Evolutionary conservation across 1,140 invertebrate genomes (phyloP).

Genomic region (Tenebrio molitor): DNA sequence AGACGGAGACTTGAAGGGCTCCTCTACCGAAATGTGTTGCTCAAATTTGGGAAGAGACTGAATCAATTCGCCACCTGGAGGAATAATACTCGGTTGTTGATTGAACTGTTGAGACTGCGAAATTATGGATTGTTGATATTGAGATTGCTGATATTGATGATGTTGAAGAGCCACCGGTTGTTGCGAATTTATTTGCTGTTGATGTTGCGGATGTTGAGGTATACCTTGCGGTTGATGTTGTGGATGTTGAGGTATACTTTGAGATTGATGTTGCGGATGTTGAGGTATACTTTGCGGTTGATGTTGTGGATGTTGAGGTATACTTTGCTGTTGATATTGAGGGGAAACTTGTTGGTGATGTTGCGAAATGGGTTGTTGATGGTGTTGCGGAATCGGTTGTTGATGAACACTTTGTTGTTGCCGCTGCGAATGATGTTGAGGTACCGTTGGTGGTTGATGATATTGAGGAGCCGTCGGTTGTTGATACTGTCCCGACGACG

Average conservation of each 20-base stretch:
- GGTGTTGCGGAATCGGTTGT: slow-evolving; percentile 48
- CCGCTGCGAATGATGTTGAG: slow-evolving; percentile 56
- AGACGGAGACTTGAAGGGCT: slow-evolving; percentile 49
- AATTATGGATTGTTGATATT: slow-evolving; percentile 62
- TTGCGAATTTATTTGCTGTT: too few relatives aligned
- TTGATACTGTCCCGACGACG: too few relatives aligned
- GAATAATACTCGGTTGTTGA: slow-evolving; percentile 65
- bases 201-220: too few relatives aligned
- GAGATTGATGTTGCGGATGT: slow-evolving; percentile 57
- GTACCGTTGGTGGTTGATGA: too few relatives aligned
- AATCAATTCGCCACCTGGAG: slow-evolving; percentile 77
- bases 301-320: slow-evolving; percentile 64
- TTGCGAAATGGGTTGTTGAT: slow-evolving; percentile 56
- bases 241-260: slow-evolving; percentile 25
- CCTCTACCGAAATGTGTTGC: slow-evolving; percentile 76
- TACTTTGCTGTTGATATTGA: slow-evolving; percentile 56
- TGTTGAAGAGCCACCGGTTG: slow-evolving; percentile 23
- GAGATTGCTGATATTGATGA: slow-evolving; percentile 49
- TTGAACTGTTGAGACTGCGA: slow-evolving; percentile 52
- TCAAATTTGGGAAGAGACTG: slow-evolving; percentile 81
- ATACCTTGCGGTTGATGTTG: slow-evolving; percentile 55
- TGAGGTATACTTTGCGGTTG: slow-evolving; percentile 57
- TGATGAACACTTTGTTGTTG: slow-evolving; percentile 44
- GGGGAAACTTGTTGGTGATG: slow-evolving; percentile 59
- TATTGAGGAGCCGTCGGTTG: slow-evolving; percentile 55